phyloP scores from a whole-genome alignment of 2,888 invertebrate species.

The Dicranocentrus wangi region DNA sequence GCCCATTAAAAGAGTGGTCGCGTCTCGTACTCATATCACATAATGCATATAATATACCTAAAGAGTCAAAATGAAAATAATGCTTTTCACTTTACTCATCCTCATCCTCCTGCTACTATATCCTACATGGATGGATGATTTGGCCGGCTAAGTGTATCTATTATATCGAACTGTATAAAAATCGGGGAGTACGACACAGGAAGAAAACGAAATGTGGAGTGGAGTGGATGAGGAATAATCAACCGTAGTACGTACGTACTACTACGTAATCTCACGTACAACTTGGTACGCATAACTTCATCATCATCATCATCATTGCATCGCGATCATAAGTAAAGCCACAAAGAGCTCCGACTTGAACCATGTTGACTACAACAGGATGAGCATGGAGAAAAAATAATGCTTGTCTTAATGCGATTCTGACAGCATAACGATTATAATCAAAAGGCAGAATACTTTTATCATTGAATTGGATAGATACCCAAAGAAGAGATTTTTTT shows the following conservation, averaged over 20 bases:
- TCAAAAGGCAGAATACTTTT: conserved; percentile 59
- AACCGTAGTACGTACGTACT: background rate
- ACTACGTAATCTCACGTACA: conserved; percentile 42
- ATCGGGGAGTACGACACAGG: conserved; percentile 49
- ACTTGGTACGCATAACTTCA: conserved; percentile 19
- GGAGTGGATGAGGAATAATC: no score
- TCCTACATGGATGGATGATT: conserved; percentile 14
- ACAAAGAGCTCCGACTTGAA: conserved; percentile 61
- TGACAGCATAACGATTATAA: conserved; percentile 71
- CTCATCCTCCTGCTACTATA: no score
- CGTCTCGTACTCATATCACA: no score
- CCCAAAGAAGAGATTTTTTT: no score
- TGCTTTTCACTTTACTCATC: no score
- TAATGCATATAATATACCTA: no score
- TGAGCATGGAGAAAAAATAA: conserved; percentile 63
- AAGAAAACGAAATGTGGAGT: no score
- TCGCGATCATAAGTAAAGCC: no score
- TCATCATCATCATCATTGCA: no score
- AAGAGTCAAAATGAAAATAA: no score
- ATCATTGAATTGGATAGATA: conserved; percentile 43
- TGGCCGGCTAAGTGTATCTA: conserved; percentile 30
- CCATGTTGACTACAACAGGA: no score
- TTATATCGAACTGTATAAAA: conserved; percentile 9
- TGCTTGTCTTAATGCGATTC: conserved; percentile 69
- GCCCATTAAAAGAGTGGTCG: no score